phyloP scores from a whole-genome alignment of 2,888 invertebrate species.

The Cancer borealis region DNA sequence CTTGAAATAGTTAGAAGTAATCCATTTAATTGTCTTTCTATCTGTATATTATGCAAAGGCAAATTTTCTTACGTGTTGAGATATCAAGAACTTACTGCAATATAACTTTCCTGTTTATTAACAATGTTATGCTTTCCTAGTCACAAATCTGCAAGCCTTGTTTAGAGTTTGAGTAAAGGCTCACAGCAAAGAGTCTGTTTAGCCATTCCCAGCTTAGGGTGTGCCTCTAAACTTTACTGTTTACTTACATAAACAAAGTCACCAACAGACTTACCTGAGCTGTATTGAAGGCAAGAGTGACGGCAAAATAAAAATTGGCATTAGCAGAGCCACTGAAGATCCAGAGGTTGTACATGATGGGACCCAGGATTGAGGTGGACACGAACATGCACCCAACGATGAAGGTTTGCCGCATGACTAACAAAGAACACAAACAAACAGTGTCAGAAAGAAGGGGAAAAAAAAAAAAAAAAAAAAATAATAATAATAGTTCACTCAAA shows the following conservation, averaged over 20 bases:
- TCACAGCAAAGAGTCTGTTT: too few species aligned
- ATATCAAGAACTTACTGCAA: too few species aligned
- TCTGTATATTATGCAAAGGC: too few species aligned
- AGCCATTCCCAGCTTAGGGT: not conserved
- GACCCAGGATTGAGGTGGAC: conserved; percentile 93
- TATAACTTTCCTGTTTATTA: too few species aligned
- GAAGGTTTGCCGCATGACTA: conserved; percentile 97
- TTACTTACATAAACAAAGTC: conserved; percentile 1
- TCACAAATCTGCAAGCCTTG: too few species aligned
- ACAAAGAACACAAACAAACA: conserved; percentile 79
- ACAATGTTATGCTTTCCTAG: too few species aligned
- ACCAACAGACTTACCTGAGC: conserved; percentile 84
- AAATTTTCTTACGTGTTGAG: too few species aligned
- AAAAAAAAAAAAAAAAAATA: not conserved
- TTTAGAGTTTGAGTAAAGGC: too few species aligned
- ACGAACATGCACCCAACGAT: conserved; percentile 94
- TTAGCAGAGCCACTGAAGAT: conserved; percentile 98
- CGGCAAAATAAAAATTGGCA: conserved; percentile 99
- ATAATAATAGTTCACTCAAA: not conserved
- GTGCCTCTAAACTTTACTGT: not conserved
- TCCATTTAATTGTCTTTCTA: too few species aligned
- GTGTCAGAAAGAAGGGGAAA: too few species aligned
- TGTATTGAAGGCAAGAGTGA: conserved; percentile 95
- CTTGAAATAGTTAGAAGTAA: too few species aligned
- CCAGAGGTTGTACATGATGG: conserved; percentile 99